phyloP scores from a whole-genome alignment of 2,797 vertebrate genomes.

The Sciurus vulgaris region DNA sequence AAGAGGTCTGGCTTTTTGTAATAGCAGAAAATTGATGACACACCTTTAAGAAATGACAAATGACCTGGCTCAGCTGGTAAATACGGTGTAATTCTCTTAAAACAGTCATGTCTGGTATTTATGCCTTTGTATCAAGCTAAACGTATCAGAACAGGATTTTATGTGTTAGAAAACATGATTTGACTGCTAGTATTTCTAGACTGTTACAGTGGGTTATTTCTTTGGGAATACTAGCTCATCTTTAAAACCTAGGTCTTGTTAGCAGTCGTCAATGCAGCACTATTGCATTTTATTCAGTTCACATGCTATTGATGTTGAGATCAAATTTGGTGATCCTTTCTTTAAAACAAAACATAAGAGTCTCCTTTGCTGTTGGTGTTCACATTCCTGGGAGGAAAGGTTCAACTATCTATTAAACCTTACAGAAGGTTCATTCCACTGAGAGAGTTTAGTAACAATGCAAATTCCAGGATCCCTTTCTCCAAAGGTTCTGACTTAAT shows the following conservation, averaged over 20 bases:
- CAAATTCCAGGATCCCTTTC: neutral
- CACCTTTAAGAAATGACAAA: conserved; percentile 60
- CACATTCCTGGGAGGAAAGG: neutral
- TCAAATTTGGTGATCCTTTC: neutral
- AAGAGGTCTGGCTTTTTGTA: conserved; percentile 19
- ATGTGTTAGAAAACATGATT: conserved; percentile 34
- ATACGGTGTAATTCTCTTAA: conserved; percentile 48
- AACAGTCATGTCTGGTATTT: conserved; percentile 52
- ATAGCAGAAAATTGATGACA: conserved; percentile 37
- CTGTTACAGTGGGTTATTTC: conserved; percentile 5
- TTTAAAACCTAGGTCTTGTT: conserved; percentile 22
- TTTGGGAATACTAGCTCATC: conserved; percentile 11
- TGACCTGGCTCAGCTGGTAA: conserved; percentile 31
- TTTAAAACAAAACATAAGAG: neutral
- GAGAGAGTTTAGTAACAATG: neutral
- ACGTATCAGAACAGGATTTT: conserved; percentile 35
- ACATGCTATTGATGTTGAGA: neutral
- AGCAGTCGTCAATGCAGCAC: neutral
- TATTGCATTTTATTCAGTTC: neutral
- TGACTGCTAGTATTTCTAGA: conserved; percentile 44
- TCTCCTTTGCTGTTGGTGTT: neutral
- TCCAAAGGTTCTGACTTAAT: neutral
- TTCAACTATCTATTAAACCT: neutral
- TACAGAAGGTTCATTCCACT: neutral
- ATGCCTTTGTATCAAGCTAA: conserved; percentile 20